These are phyloP conservation scores for Tethya wilhelma DNA, from an alignment of 37 sponge, comb jelly and placozoan species.

Conservation along the genomic window DNA sequence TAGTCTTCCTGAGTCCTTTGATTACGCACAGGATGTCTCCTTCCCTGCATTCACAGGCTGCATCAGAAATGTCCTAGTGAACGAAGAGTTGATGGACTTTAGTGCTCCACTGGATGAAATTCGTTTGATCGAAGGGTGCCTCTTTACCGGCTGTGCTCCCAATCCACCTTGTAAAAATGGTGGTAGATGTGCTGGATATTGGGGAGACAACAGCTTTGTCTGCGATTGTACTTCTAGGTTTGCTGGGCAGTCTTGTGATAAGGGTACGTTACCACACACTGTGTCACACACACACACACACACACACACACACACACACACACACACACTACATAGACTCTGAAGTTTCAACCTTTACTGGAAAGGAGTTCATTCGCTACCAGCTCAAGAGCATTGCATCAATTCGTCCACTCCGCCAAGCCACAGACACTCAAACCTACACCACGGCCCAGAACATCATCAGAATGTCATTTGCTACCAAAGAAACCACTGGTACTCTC, in stretches of 20 bases:
- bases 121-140: not conserved
- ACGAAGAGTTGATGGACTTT: constrained; percentile 57
- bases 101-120: constrained; percentile 21
- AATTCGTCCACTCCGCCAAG: not conserved
- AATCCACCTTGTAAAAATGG: constrained; percentile 48
- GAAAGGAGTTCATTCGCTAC: constrained; percentile 51
- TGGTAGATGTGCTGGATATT: constrained; percentile 63
- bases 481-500: constrained; percentile 24
- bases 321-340: constrained; percentile 25
- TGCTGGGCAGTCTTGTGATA: constrained; percentile 54
- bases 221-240: constrained; percentile 45
- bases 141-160: constrained; percentile 33
- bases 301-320: not conserved
- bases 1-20: not conserved
- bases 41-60: constrained; percentile 45
- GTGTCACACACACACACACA: constrained; percentile 1
- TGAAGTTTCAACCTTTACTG: constrained; percentile 47
- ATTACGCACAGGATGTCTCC: constrained; percentile 2
- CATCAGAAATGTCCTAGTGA: constrained; percentile 58
- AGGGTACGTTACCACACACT: constrained; percentile 22
- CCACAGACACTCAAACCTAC: constrained; percentile 3
- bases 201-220: constrained; percentile 15
- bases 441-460: constrained; percentile 29
- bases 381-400: not conserved
- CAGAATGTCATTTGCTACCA: constrained; percentile 36